A percentile compares a stretch with the other conserved stretches of the same genome.
Evolutionary conservation across 35 echinoderm and acorn worm species (phyloP).

Genomic region (Eucidaris tribuloides): DNA sequence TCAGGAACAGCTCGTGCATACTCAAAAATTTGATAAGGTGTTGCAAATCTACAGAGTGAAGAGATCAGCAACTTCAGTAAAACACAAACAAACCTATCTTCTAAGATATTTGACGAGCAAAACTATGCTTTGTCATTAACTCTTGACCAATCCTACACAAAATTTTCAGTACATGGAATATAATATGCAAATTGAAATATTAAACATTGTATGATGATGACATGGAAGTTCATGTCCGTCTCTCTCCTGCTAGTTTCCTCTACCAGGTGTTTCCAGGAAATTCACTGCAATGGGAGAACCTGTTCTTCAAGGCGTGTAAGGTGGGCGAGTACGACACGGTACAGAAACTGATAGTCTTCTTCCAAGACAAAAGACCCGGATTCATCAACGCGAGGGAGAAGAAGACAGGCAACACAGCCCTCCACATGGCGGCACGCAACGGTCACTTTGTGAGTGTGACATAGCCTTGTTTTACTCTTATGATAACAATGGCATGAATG

Average conservation of each 20-base stretch:
- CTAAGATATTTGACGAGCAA: too few relatives aligned
- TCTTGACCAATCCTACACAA: too few relatives aligned
- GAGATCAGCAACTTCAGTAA: too few relatives aligned
- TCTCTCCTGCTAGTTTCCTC: slow-evolving; percentile 56
- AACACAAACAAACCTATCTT: too few relatives aligned
- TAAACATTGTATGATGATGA: too few relatives aligned
- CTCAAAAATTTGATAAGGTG: too few relatives aligned
- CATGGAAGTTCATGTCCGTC: not conserved
- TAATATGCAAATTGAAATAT: too few relatives aligned
- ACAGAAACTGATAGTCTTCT: slow-evolving; percentile 94
- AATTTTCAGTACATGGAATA: too few relatives aligned
- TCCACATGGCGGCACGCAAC: slow-evolving; percentile 92
- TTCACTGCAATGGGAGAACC: slow-evolving; percentile 67
- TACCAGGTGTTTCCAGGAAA: slow-evolving; percentile 99
- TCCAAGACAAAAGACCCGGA: slow-evolving; percentile 71
- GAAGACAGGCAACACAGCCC: slow-evolving; percentile 77
- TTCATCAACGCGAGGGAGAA: slow-evolving; percentile 97
- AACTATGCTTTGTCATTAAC: not conserved
- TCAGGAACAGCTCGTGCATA: too few relatives aligned
- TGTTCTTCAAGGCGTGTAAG: slow-evolving; percentile 94
- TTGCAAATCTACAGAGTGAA: too few relatives aligned
- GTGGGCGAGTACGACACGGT: slow-evolving; percentile 82
- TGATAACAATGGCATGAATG: too few relatives aligned
- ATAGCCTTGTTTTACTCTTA: too few relatives aligned
- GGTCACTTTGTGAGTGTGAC: slow-evolving; percentile 96